Evolutionary conservation across 2,888 invertebrate genomes (phyloP), one percentile per base, ranked within the genome.

Genomic region (Dasysyrphus albostriatus): DNA sequence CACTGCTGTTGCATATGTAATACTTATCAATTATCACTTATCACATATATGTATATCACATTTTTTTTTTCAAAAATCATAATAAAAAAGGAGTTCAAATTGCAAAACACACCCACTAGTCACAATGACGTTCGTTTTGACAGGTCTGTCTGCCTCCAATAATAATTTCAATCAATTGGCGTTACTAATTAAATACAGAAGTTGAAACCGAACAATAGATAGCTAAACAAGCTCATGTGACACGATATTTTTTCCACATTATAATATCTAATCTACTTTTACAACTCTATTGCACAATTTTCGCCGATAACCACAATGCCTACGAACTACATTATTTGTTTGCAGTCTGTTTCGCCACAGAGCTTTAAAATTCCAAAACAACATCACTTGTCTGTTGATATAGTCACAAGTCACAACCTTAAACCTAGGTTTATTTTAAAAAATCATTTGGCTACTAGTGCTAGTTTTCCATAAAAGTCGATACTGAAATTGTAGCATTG

Each of bases 101-200:
- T 8, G 8, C 12, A 44, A 65, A 69, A 69, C 69, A 54, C 54
- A 69, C 69, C 51, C 51, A 59, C 37, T 16, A 2, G n/a, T 16
- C 10, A 29, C 32, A 47, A 32, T 47, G 32, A 65, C 32, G 65
- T 56, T 32, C 16, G 65, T 56, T 32, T 8, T 56, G 29, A n/a
- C 32, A 3, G 14, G 14, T 14, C 8, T 34, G 19, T 44, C 9
- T 63, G 14, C 37, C 19, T 19, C 19, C 32, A 34, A 34, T 65
- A 16, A 47, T 51, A 69, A 39, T 54, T 37, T 39, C 14, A 69
- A 37, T 54, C 69, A 54, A 69, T 69, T 51, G 19, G 51, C 19
- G 69, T 51, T 14, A 34, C 69, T 39, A 69, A 69, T 69, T 54
- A 39, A 51, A 39, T n/a, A 44, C 24, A 69, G 12, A 29, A 69